These are phyloP conservation scores for Blastobasis adustella DNA, from an alignment of 2,888 invertebrate genomes.

Conservation along the genomic window DNA sequence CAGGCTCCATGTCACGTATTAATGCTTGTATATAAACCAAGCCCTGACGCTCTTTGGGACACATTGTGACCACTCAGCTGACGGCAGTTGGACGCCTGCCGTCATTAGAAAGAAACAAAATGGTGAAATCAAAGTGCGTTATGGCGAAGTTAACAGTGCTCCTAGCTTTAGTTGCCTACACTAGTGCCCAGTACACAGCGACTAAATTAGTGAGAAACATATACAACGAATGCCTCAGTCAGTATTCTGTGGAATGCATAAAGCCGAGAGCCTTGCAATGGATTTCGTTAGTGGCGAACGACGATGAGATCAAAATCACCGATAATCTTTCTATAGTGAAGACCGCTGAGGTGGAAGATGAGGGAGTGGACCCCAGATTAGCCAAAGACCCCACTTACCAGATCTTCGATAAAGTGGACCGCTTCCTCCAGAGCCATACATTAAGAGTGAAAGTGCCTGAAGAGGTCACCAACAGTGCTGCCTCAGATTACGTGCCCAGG, in stretches of 20 bases:
- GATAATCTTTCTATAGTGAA: slow-evolving; percentile 84
- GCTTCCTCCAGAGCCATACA: slow-evolving; percentile 84
- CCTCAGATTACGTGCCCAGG: slow-evolving; percentile 77
- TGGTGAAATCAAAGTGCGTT: slow-evolving; percentile 43
- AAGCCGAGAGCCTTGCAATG: slow-evolving; percentile 86
- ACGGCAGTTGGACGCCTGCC: slow-evolving; percentile 64
- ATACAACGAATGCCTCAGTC: slow-evolving; percentile 79
- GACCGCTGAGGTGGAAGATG: slow-evolving; percentile 67
- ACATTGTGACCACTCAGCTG: slow-evolving; percentile 62
- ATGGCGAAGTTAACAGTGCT: slow-evolving; percentile 64
- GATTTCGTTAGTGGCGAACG: slow-evolving; percentile 78
- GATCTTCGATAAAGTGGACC: slow-evolving; percentile 83
- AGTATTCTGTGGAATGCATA: slow-evolving; percentile 82
- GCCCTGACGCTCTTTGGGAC: slow-evolving; percentile 62
- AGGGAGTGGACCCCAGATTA: slow-evolving; percentile 58
- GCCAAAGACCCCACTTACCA: slow-evolving; percentile 72
- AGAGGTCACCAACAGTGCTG: slow-evolving; percentile 72
- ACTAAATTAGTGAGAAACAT: slow-evolving; percentile 78
- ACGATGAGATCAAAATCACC: slow-evolving; percentile 83
- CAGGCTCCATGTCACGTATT: slow-evolving; percentile 67
- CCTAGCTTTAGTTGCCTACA: slow-evolving; percentile 45
- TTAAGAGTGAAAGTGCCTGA: slow-evolving; percentile 84
- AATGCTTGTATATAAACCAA: slow-evolving; percentile 74
- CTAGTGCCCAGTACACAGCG: slow-evolving; percentile 71
- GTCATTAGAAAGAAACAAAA: slow-evolving; percentile 25